A percentile compares a stretch with the other conserved stretches of the same genome.
Evolutionary conservation across 1,140 invertebrate species (phyloP).

Genomic region (Drosophila albomicans): DNA sequence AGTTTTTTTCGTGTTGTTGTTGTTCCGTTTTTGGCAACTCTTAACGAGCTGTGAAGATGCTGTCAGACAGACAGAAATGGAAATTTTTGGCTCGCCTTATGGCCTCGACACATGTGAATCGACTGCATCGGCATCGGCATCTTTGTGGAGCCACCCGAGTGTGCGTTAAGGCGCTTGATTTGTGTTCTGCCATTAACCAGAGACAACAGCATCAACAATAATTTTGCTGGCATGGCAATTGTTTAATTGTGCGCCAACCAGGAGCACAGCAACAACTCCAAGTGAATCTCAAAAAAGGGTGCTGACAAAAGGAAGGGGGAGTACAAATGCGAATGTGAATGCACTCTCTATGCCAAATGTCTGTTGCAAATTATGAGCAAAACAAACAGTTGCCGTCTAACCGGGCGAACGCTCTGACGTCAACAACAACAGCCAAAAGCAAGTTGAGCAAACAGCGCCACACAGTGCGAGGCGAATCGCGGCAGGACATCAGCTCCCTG

Average conservation of each 20-base stretch:
- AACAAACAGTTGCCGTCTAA: constrained; percentile 56
- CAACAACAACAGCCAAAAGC: not conserved
- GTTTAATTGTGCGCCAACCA: constrained; percentile 40
- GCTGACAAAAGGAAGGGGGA: not conserved
- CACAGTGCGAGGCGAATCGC: constrained; percentile 47
- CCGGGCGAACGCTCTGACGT: constrained; percentile 53
- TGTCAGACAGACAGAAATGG: constrained; percentile 57
- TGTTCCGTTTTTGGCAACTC: constrained; percentile 50
- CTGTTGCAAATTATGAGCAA: constrained; percentile 57
- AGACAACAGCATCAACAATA: constrained; percentile 13
- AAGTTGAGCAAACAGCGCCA: constrained; percentile 24
- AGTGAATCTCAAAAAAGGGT: constrained; percentile 12
- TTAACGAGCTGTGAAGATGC: constrained; percentile 76
- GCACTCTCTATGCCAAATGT: constrained; percentile 50
- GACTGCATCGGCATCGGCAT: not conserved
- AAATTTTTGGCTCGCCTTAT: constrained; percentile 31
- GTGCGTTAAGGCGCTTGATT: constrained; percentile 57
- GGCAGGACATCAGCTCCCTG: constrained; percentile 70
- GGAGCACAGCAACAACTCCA: not conserved
- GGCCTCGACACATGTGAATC: constrained; percentile 54
- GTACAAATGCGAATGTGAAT: constrained; percentile 24
- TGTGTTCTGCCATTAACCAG: constrained; percentile 45
- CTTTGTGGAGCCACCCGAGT: constrained; percentile 21
- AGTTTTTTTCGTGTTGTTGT: constrained; percentile 2
- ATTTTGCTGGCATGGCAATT: constrained; percentile 20